A percentile compares a stretch with the other conserved stretches of the same genome.
Evolutionary conservation across 1,140 invertebrate species (phyloP).

Genomic region (Cotesia typhae): DNA sequence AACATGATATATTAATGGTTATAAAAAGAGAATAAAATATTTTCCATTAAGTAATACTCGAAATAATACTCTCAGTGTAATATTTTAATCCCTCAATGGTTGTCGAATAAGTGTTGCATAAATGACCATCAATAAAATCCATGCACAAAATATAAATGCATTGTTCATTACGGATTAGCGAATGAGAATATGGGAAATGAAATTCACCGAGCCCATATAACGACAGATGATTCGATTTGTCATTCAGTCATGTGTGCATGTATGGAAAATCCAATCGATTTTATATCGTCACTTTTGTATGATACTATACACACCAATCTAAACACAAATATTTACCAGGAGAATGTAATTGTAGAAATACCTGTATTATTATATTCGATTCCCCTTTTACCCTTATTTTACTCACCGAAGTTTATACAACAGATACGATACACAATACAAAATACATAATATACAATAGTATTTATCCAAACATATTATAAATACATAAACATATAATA

Average conservation of each 20-base stretch:
- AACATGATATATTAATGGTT: background rate
- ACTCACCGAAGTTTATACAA: background rate
- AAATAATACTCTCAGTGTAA: slow-evolving; percentile 2
- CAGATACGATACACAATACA: no score
- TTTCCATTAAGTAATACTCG: slow-evolving; percentile 11
- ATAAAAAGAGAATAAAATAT: slow-evolving; percentile 16
- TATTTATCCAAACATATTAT: background rate
- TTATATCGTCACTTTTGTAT: slow-evolving; percentile 18
- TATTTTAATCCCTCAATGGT: slow-evolving; percentile 15
- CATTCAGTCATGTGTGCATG: slow-evolving; percentile 10
- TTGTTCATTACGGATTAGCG: slow-evolving; percentile 28
- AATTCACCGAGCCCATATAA: slow-evolving; percentile 15
- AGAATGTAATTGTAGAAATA: background rate
- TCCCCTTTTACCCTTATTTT: background rate
- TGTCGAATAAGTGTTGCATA: slow-evolving; percentile 15
- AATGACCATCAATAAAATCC: slow-evolving; percentile 20
- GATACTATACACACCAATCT: background rate
- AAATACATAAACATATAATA: slow-evolving; percentile 12
- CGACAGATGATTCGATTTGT: slow-evolving; percentile 33
- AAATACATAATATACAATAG: background rate
- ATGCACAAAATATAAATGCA: slow-evolving; percentile 14
- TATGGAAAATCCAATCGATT: slow-evolving; percentile 21
- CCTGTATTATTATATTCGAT: background rate
- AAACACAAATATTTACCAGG: background rate
- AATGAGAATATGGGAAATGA: slow-evolving; percentile 21